phyloP scores from a whole-genome alignment of 1,140 invertebrate species.

The Macrosteles quadrilineatus region DNA sequence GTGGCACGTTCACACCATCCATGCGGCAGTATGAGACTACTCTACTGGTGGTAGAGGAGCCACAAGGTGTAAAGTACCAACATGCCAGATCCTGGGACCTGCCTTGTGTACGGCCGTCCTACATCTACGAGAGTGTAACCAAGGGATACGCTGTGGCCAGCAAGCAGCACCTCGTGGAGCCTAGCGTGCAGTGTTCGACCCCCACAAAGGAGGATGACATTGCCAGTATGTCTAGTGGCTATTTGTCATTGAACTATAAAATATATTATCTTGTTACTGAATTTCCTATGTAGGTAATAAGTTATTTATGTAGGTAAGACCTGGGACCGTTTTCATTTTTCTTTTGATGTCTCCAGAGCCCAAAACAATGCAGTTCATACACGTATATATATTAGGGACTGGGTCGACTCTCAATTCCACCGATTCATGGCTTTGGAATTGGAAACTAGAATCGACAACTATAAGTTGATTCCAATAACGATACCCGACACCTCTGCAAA shows the following conservation, averaged over 20 bases:
- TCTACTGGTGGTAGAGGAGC: constrained; percentile 55
- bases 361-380: too few relatives aligned
- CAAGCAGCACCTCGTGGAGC: constrained; percentile 61
- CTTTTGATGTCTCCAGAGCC: too few relatives aligned
- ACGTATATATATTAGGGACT: too few relatives aligned
- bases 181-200: constrained; percentile 57
- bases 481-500: too few relatives aligned
- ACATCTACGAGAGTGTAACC: constrained; percentile 76
- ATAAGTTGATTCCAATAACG: too few relatives aligned
- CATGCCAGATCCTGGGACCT: constrained; percentile 75
- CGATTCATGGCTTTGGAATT: too few relatives aligned
- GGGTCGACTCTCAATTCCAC: too few relatives aligned
- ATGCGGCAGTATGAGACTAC: constrained; percentile 57
- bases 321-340: background rate
- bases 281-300: constrained; percentile 30
- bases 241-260: too few relatives aligned
- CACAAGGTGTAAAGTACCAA: constrained; percentile 78
- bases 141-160: constrained; percentile 72
- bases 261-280: too few relatives aligned
- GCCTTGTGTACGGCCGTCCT: constrained; percentile 68
- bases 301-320: background rate
- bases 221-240: background rate
- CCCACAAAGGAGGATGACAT: constrained; percentile 52
- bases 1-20: constrained; percentile 42
- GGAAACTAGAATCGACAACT: too few relatives aligned